phyloP scores from a whole-genome alignment of 1,140 invertebrate species.

The Acromyrmex charruanus region DNA sequence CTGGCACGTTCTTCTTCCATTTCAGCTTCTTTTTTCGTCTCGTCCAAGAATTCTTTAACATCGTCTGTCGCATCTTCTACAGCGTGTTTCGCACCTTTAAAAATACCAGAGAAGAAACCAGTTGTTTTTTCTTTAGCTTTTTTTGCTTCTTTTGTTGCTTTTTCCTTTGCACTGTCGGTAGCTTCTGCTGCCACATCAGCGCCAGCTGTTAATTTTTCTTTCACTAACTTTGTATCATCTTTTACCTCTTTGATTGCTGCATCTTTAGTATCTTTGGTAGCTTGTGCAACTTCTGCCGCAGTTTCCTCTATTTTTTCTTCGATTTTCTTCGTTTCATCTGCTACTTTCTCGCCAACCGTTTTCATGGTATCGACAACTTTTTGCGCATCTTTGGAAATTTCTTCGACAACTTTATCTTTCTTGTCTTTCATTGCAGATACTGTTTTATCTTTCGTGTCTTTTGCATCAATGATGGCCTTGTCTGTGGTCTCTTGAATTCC shows the following conservation, averaged over 20 bases:
- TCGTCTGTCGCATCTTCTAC: constrained; percentile 79
- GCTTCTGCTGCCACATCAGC: constrained; percentile 69
- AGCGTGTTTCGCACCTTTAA: constrained; percentile 72
- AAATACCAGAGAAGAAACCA: constrained; percentile 67
- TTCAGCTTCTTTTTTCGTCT: constrained; percentile 65
- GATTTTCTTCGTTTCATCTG: constrained; percentile 23
- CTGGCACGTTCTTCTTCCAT: constrained; percentile 34
- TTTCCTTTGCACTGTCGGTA: constrained; percentile 70
- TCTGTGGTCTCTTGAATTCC: constrained; percentile 21
- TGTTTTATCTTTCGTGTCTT: constrained; percentile 65
- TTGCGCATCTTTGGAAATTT: constrained; percentile 44
- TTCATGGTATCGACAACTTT: constrained; percentile 56
- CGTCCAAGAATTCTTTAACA: constrained; percentile 69
- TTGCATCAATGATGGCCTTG: background rate
- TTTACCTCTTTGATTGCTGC: constrained; percentile 51
- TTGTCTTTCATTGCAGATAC: constrained; percentile 51
- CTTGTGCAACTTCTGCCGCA: background rate
- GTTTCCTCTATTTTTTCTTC: background rate
- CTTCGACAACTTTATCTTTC: constrained; percentile 58
- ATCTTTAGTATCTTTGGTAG: constrained; percentile 35
- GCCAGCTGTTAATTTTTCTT: constrained; percentile 28
- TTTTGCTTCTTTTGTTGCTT: constrained; percentile 68
- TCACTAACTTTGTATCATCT: constrained; percentile 36
- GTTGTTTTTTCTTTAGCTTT: constrained; percentile 39
- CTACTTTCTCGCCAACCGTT: constrained; percentile 48